A percentile compares a stretch with the other conserved stretches of the same genome.
phyloP scores from a whole-genome alignment of 2,888 invertebrate genomes.

The Odontocerum albicorne region DNA sequence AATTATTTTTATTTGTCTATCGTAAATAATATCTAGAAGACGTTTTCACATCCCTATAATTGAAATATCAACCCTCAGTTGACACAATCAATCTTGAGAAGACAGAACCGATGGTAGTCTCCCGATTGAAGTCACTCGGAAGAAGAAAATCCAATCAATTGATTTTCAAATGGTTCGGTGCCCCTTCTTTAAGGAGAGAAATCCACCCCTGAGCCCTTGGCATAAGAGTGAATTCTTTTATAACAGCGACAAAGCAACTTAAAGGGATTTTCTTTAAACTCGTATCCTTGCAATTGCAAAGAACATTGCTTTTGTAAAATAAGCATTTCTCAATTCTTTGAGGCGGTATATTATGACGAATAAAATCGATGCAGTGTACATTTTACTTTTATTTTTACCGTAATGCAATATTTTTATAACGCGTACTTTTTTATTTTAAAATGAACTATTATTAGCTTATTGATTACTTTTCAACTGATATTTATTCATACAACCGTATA shows the following conservation, averaged over 20 bases:
- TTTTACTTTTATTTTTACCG: too few species aligned
- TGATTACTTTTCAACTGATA: too few species aligned
- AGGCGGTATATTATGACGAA: constrained; percentile 8
- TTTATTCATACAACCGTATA: too few species aligned
- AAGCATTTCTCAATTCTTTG: constrained; percentile 5
- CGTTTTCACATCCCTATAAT: too few species aligned
- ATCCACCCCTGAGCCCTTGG: constrained; percentile 12
- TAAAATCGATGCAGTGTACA: too few species aligned
- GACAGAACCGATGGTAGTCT: constrained; percentile 33
- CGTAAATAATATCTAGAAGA: too few species aligned
- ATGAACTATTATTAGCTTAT: too few species aligned
- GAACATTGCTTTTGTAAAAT: constrained; percentile 17
- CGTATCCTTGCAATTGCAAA: constrained; percentile 17
- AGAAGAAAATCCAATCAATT: constrained; percentile 36
- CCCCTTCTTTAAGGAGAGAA: constrained; percentile 13
- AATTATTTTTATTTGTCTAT: too few species aligned
- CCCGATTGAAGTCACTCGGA: constrained; percentile 34
- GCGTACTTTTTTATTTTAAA: too few species aligned
- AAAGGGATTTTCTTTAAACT: constrained; percentile 36
- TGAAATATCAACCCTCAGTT: too few species aligned
- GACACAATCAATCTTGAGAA: too few species aligned
- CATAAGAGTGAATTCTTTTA: constrained; percentile 35
- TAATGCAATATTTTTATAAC: too few species aligned
- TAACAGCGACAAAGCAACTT: constrained; percentile 35
- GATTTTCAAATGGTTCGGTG: constrained; percentile 22